Percentiles rank a stretch among this genome's conserved stretches.
Conservation (phyloP, 1,140 invertebrate genomes). For the Zaprionus ghesquierei region DNA sequence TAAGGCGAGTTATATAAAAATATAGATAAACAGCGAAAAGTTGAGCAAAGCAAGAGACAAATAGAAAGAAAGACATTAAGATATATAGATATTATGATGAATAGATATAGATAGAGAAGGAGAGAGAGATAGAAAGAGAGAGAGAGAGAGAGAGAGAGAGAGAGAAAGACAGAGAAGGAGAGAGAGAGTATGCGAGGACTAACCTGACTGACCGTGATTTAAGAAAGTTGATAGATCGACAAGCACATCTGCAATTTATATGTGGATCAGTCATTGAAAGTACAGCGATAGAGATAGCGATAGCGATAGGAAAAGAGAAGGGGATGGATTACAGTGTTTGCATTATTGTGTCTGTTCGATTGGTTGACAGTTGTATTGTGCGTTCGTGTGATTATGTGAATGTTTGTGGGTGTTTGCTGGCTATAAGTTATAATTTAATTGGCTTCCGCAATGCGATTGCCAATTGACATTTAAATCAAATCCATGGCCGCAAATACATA, state of each 20-base stretch:
- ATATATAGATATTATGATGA: neutral
- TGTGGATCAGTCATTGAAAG: conserved; percentile 64
- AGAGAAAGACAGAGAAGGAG: conserved; percentile 10
- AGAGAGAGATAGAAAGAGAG: conserved; percentile 14
- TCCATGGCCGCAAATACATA: conserved; percentile 63
- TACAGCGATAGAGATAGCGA: conserved; percentile 40
- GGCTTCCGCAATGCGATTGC: conserved; percentile 11
- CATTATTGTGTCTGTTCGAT: no score
- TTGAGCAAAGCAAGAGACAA: neutral
- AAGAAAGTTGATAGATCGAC: conserved; percentile 82
- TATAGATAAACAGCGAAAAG: neutral
- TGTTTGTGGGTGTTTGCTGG: conserved; percentile 5
- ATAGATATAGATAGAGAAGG: conserved; percentile 2
- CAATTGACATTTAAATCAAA: conserved; percentile 68
- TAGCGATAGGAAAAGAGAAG: conserved; percentile 17
- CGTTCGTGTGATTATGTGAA: neutral
- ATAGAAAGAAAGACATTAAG: neutral
- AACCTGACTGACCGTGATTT: conserved; percentile 83
- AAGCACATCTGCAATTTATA: conserved; percentile 81
- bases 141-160: conserved; percentile 11
- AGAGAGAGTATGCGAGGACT: conserved; percentile 51
- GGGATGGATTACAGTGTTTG: neutral
- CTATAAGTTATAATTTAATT: conserved; percentile 26
- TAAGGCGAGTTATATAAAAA: neutral
- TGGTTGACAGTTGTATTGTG: neutral